These are phyloP conservation scores for Palythoa grandiflora DNA, from an alignment of 92 coral and sea anemone species.

Conservation along the genomic window DNA sequence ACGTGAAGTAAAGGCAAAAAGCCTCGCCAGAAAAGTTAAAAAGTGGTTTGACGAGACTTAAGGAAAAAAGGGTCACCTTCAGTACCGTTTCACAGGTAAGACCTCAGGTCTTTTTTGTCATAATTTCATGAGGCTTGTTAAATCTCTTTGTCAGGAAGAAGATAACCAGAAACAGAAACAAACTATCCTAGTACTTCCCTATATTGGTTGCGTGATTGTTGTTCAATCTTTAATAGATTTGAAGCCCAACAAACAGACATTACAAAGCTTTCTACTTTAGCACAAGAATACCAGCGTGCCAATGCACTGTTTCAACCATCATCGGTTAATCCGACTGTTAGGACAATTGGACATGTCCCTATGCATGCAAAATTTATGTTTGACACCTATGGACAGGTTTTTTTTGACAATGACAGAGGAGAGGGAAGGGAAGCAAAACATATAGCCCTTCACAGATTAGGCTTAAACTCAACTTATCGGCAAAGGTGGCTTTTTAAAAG, in stretches of 20 bases:
- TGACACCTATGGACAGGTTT: neutral
- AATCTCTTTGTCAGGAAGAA: constrained; percentile 33
- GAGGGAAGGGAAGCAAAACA: neutral
- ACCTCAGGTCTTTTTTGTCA: neutral
- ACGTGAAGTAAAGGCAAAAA: neutral
- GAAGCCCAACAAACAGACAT: constrained; percentile 42
- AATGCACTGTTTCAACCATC: constrained; percentile 64
- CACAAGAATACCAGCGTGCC: constrained; percentile 65
- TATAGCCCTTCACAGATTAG: neutral
- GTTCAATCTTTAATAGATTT: constrained; percentile 66
- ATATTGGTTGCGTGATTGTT: constrained; percentile 64
- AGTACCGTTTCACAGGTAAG: neutral
- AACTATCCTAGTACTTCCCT: constrained; percentile 53
- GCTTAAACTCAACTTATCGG: neutral
- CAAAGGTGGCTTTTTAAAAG: constrained; percentile 41
- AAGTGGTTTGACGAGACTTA: neutral
- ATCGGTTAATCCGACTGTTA: constrained; percentile 24
- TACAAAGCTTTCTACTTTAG: constrained; percentile 44
- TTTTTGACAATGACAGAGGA: neutral
- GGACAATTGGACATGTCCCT: neutral
- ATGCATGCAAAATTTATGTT: neutral
- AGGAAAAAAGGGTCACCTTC: neutral
- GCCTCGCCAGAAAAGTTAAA: neutral
- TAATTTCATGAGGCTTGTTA: neutral
- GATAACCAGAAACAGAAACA: constrained; percentile 74